Evolutionary conservation across 2,888 invertebrate species (phyloP).

Genomic region (Pammene fasciana): DNA sequence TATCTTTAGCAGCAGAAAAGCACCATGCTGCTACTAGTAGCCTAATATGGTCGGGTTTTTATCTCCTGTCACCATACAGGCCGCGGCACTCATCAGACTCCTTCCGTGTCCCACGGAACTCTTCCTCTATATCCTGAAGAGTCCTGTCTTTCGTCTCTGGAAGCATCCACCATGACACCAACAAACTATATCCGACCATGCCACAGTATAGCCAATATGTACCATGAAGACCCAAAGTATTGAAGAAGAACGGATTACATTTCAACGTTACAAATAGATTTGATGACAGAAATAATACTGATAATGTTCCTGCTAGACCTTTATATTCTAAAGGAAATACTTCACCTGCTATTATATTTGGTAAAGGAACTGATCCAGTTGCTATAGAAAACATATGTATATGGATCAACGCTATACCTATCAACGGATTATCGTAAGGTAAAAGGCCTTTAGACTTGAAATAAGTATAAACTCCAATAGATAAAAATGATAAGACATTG

Average conservation of each 20-base stretch:
- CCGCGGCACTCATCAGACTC: constrained; percentile 6
- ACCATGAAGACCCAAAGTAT: constrained; percentile 49
- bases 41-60: too few species aligned
- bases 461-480: constrained; percentile 29
- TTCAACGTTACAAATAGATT: constrained; percentile 52
- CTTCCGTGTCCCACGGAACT: constrained; percentile 42
- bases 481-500: constrained; percentile 21
- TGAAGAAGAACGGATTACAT: constrained; percentile 49
- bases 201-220: constrained; percentile 44
- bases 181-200: constrained; percentile 42
- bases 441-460: constrained; percentile 25
- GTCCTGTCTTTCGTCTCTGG: constrained; percentile 47
- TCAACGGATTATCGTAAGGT: constrained; percentile 40
- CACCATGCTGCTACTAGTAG: too few species aligned
- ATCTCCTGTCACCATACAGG: too few species aligned
- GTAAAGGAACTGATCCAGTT: constrained; percentile 47
- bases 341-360: constrained; percentile 49
- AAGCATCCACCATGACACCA: constrained; percentile 40
- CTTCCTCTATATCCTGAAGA: constrained; percentile 48
- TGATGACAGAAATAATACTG: constrained; percentile 51
- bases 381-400: constrained; percentile 48
- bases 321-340: constrained; percentile 50
- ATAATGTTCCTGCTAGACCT: constrained; percentile 54
- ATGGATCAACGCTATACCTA: constrained; percentile 46
- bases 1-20: too few species aligned